A percentile compares a stretch with the other conserved stretches of the same genome.
Conservation (phyloP, 1,140 invertebrate species). For the Chironomus tepperi region DNA sequence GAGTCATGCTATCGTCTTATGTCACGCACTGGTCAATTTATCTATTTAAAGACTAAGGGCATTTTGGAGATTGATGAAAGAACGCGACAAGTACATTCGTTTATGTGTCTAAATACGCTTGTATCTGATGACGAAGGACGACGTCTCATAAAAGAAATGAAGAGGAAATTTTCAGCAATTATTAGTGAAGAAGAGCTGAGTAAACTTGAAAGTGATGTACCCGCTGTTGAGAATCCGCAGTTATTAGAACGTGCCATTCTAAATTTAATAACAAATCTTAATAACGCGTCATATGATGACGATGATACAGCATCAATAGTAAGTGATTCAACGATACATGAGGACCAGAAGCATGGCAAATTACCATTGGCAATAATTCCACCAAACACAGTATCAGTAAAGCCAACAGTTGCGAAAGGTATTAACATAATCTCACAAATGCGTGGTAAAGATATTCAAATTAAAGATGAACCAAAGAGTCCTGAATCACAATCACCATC, state of each 20-base stretch:
- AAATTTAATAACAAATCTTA: slow-evolving; percentile 53
- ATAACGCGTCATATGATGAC: slow-evolving; percentile 34
- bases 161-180: slow-evolving; percentile 53
- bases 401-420: slow-evolving; percentile 45
- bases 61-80: slow-evolving; percentile 64
- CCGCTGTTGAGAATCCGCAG: slow-evolving; percentile 52
- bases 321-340: slow-evolving; percentile 27
- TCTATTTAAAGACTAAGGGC: slow-evolving; percentile 70
- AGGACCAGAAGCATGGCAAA: slow-evolving; percentile 30
- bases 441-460: not conserved
- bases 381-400: slow-evolving; percentile 42
- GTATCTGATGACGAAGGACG: slow-evolving; percentile 61
- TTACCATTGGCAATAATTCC: slow-evolving; percentile 43
- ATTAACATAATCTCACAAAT: slow-evolving; percentile 29
- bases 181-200: slow-evolving; percentile 43
- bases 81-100: slow-evolving; percentile 63
- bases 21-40: slow-evolving; percentile 66
- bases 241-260: slow-evolving; percentile 56
- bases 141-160: slow-evolving; percentile 59
- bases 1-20: slow-evolving; percentile 72
- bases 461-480: slow-evolving; percentile 17
- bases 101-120: slow-evolving; percentile 77
- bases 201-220: slow-evolving; percentile 42
- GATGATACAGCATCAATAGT: slow-evolving; percentile 32
- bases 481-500: not conserved